Conservation (phyloP, 2,797 vertebrate genomes). For the Cirrhinus mrigala region DNA sequence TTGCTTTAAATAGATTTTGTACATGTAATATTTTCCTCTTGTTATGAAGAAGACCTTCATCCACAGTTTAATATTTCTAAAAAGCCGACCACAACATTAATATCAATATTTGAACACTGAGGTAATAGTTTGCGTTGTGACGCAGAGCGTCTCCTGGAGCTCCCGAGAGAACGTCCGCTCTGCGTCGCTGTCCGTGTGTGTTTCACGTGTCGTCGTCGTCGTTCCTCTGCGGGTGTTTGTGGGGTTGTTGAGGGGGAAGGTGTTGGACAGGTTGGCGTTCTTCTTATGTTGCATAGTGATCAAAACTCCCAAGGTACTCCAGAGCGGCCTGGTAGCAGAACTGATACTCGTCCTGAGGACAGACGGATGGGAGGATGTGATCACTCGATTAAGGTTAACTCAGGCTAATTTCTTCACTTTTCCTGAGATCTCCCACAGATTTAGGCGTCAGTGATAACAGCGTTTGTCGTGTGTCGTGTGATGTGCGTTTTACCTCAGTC, state of each 20-base stretch:
- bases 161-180: constrained; percentile 70
- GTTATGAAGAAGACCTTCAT: constrained; percentile 74
- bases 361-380: background rate
- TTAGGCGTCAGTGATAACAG: background rate
- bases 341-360: constrained; percentile 93
- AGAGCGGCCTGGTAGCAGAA: constrained; percentile 98
- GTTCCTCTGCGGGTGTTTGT: constrained; percentile 48
- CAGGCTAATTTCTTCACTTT: constrained; percentile 82
- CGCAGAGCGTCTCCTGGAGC: constrained; percentile 63
- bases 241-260: constrained; percentile 70
- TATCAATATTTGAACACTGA: constrained; percentile 86
- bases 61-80: constrained; percentile 80
- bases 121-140: constrained; percentile 85
- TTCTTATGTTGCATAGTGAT: constrained; percentile 99
- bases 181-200: constrained; percentile 56
- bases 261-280: constrained; percentile 70
- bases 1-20: constrained; percentile 75
- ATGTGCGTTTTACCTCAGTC: constrained; percentile 85
- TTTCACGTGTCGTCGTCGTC: constrained; percentile 54
- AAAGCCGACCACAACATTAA: constrained; percentile 83
- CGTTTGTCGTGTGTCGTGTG: too few relatives aligned
- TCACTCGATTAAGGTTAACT: background rate
- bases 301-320: constrained; percentile 98
- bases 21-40: constrained; percentile 72
- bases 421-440: constrained; percentile 53